Base-by-base conservation (phyloP, 2,113 vertebrate genomes). In the Bothrops jararaca region DNA sequence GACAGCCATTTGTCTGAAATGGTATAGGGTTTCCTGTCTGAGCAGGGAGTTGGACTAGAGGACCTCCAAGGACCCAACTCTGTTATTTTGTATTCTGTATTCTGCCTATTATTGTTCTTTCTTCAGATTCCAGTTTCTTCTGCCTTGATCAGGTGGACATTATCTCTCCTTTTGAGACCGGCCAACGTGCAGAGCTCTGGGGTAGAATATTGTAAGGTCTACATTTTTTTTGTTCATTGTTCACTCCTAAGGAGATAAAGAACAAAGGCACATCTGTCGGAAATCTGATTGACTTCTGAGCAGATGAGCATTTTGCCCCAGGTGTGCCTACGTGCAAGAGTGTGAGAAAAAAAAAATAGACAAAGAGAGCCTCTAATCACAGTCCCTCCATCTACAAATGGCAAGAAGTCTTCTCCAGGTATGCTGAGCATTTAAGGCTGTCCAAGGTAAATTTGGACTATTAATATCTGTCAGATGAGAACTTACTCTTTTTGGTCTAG, bases 361-460 rank as follows among this genome's bases (percentile, higher is more conserved):
- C 56, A 57, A 56, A 85, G 52, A 34, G 13, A 85, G 11, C 29
- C 54, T 42, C 53, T 90, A 34, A 93, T 64, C 92, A 64, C 48
- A 13, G 18, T 24, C 48, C 54, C 56, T 42, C n/a, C 69, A 89
- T 56, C 88, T 64, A 42, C 54, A 64, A 34, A 54, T 86, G 88
- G 89, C 74, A 86, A 90, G 56, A 93, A 85, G 92, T 64, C 74
- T 93, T 90, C 29, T 24, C 45, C 48, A 90, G 92, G 42, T 54
- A 90, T 86, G 89, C 56, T 90, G 92, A n/a, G 92, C 64, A 90
- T 93, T 90, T 93, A 34, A 90, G 74, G 88, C 88, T 92, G 42
- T 92, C 88, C 85, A 48, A 92, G 89, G 89, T 93, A 86, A 93
- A 90, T 93, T 45, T 90, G 45, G 39, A 42, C 23, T 56, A 86